Evolutionary conservation across 2,888 invertebrate species (phyloP), one percentile per base, ranked within the genome.

Genomic region (Eugnorisma glareosa): DNA sequence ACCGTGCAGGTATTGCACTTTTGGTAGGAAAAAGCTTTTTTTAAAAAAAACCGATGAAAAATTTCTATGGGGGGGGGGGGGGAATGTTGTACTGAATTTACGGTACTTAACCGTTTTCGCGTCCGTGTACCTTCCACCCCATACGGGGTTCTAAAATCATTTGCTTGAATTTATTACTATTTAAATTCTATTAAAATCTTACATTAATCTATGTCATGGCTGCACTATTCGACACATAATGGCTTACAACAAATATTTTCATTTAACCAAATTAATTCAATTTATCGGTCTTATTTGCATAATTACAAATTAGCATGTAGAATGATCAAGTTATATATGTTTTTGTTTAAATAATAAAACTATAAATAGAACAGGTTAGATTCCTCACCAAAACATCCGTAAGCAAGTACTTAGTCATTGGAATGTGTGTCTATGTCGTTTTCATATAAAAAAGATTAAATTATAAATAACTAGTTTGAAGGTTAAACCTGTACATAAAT

Each of bases 201-300:
- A 18, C 45, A 43, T 15, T 4, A 59, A 75, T 67, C 11, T 76
- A 37, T 66, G 69, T 35, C 69, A 80, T n/a, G 75, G 75, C 15
- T 54, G 37, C 31, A 37, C 8, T 18, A 67, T 70, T 67, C 18
- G n/a, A 2, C 15, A 31, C 0, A 21, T 31, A 57, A 15, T 61
- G 64, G 57, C 45, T 51, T 66, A 45, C 7, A 66, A 66, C 15
- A 66, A 40, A 28, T 45, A 51, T 66, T 54, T 45, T 59, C n/a
- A 43, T 54, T 24, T 67, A 24, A 61, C 6, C 15, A 43, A 69
- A 72, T 72, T 63, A 69, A 76, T 75, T 69, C 24, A 72, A 75
- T 57, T n/a, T 69, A 73, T 75, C 21, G 54, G 37, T 54, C n/a
- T 11, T 35, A 78, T 82, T 84, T 66, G 28, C 43, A 72, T 79